Conservation (phyloP, 2,113 vertebrate genomes). For the Mus spicilegus region DNA sequence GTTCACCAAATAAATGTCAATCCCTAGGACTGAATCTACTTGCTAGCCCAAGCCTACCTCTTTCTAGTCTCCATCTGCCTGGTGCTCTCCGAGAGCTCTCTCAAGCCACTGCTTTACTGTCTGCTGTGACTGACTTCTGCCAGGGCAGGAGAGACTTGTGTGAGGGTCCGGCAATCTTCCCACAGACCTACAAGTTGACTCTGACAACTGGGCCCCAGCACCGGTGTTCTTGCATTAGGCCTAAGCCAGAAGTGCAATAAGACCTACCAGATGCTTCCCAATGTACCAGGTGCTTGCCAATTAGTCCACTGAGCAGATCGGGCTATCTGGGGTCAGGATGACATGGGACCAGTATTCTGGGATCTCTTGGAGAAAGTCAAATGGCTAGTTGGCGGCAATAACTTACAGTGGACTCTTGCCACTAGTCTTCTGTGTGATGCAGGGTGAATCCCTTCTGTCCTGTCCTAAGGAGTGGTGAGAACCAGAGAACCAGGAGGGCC, state of each 20-base stretch:
- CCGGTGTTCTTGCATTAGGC: no score
- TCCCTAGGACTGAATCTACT: not conserved
- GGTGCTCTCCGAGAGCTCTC: constrained; percentile 49
- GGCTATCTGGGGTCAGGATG: no score
- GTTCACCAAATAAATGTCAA: not conserved
- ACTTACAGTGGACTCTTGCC: not conserved
- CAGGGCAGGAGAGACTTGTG: constrained; percentile 84
- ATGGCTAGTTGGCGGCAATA: not conserved
- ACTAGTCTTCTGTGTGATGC: not conserved
- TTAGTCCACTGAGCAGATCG: not conserved
- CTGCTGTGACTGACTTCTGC: constrained; percentile 37
- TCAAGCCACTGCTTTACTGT: constrained; percentile 43
- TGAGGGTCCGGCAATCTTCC: constrained; percentile 83
- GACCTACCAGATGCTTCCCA: not conserved
- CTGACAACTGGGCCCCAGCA: not conserved
- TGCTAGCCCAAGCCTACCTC: constrained; percentile 49
- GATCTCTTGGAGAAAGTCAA: not conserved
- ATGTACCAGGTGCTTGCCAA: no score
- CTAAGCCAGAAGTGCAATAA: not conserved
- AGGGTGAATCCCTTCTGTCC: no score
- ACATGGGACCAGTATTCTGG: not conserved
- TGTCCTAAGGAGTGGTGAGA: not conserved
- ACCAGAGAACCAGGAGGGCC: not conserved
- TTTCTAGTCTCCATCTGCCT: constrained; percentile 40
- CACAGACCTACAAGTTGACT: rapidly evolving